A percentile compares a stretch with the other conserved stretches of the same genome.
These are phyloP conservation scores for Campylomormyrus tamandua DNA, from an alignment of 2,113 vertebrate genomes.

Conservation along the genomic window DNA sequence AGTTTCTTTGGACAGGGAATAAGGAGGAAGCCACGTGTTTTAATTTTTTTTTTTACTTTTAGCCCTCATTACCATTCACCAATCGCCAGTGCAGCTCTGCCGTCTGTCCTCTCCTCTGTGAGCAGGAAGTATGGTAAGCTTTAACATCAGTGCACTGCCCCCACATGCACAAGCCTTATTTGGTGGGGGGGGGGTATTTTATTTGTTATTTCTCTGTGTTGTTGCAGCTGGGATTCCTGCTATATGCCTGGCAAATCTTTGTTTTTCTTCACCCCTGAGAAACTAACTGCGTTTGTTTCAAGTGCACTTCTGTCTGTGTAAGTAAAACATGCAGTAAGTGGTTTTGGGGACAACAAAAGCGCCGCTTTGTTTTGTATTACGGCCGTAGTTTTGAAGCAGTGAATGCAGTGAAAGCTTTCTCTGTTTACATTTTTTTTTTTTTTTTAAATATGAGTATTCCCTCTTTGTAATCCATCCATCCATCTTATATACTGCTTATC, in stretches of 20 bases:
- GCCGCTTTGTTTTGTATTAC: not conserved
- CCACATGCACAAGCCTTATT: not conserved
- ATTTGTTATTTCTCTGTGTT: not conserved
- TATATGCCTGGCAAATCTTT: not conserved
- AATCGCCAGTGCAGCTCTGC: not conserved
- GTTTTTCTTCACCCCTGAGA: not conserved
- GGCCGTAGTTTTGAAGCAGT: not conserved
- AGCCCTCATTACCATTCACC: not conserved
- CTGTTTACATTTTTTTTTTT: not conserved
- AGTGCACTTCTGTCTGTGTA: not conserved
- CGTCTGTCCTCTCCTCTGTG: not conserved
- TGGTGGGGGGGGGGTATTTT: not conserved
- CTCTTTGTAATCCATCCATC: not conserved
- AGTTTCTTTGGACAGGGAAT: not conserved
- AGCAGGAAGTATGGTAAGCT: not conserved
- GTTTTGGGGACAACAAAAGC: not conserved
- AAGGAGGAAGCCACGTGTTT: not conserved
- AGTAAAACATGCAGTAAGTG: not conserved
- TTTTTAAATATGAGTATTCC: not conserved
- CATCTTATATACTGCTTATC: not conserved
- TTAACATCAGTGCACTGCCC: not conserved
- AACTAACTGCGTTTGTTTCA: not conserved
- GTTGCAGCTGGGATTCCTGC: not conserved
- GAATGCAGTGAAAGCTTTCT: not conserved
- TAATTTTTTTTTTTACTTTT: not conserved